Percentiles rank a stretch among this genome's conserved stretches.
These are phyloP conservation scores for Nothocercus julius DNA, from an alignment of 2,113 vertebrate genomes.

Conservation along the genomic window DNA sequence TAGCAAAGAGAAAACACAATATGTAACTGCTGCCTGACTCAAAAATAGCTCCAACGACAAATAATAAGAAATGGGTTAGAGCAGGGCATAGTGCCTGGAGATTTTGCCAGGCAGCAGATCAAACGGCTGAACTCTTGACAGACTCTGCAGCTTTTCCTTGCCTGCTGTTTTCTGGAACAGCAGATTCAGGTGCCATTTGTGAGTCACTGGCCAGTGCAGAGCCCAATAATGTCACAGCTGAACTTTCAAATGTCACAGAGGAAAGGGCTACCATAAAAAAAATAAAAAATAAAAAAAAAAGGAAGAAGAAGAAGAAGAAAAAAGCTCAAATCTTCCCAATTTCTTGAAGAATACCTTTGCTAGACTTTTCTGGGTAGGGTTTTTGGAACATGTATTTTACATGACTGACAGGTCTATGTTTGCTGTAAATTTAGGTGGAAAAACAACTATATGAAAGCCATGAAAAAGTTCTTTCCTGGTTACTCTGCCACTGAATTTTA, in stretches of 20 bases:
- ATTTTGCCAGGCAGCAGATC: neutral
- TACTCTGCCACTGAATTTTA: neutral
- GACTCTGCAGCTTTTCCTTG: neutral
- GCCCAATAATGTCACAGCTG: neutral
- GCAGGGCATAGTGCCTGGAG: neutral
- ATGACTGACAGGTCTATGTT: neutral
- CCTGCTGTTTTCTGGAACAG: neutral
- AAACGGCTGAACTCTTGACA: neutral
- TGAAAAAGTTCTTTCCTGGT: neutral
- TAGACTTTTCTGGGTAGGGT: neutral
- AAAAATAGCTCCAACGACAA: neutral
- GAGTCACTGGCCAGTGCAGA: neutral
- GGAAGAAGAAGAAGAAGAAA: neutral
- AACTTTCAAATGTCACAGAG: neutral
- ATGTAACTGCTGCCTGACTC: neutral
- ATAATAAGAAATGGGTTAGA: neutral
- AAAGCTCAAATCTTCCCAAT: neutral
- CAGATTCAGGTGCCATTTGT: neutral
- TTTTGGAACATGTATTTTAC: neutral
- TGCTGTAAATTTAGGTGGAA: neutral
- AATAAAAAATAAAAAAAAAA: neutral
- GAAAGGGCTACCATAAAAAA: neutral
- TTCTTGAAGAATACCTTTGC: neutral
- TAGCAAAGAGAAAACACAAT: neutral
- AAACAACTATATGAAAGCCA: neutral